Base-by-base conservation (phyloP, 2,888 invertebrate genomes). In the Drosophila leonis region DNA sequence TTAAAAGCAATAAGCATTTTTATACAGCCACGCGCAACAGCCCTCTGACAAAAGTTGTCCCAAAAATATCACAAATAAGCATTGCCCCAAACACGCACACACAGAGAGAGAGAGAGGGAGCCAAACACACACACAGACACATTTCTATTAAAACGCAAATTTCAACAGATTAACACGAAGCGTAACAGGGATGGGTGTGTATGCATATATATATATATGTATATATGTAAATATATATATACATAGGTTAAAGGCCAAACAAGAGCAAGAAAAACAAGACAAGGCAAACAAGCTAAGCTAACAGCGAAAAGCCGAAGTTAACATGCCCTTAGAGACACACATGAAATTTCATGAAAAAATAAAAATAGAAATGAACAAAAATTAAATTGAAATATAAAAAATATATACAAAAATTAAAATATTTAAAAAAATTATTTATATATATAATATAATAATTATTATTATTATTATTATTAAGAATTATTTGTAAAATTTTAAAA, bases 1-100 rank as follows among this genome's bases (percentile, higher is more conserved):
- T 84, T 86, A 83, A 87, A 84, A 80, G 84, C 88, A 80, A 84
- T 88, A 88, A 85, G 80, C 73, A 80, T 88, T 85, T 83, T 84
- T 88, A 84, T 74, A 71, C 61, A 65, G 31, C 61, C 64, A 63
- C 71, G 69, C 75, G 65, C 63, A 48, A 33, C 46, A 59, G n/a
- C 49, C 70, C 61, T 62, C 69, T 72, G 68, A 74, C 81, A 72
- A 76, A 82, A 68, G 68, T 67, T 75, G 55, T 27, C 51, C 57
- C n/a, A 41, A 62, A 72, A 73, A 70, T 67, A 70, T 49, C 56
- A 44, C 41, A 65, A 54, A 72, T 64, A 72, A 66, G 27, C 31
- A 24, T 39, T 51, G 67, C 52, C 49, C 60, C 56, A 27, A 39
- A 64, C 49, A 72, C 41, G 46, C 56, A 35, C 42, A 18, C 60